phyloP scores from a whole-genome alignment of 2,113 vertebrate species.

The Gambusia holbrooki region DNA sequence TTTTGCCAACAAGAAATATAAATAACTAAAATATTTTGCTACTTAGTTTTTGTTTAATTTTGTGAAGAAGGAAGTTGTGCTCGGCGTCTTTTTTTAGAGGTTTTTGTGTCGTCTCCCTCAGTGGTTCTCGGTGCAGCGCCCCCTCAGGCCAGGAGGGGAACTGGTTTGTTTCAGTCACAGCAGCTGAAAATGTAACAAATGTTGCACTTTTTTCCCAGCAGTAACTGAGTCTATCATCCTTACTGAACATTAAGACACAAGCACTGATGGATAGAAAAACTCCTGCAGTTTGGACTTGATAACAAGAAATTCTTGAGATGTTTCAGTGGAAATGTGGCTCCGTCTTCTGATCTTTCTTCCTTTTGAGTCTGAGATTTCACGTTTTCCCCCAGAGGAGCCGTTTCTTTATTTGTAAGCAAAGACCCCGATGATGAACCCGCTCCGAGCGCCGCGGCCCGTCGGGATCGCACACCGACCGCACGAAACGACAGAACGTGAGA shows the following conservation, averaged over 20 bases:
- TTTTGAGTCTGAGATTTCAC: constrained; percentile 13
- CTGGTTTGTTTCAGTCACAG: too few species aligned
- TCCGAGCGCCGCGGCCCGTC: constrained; percentile 50
- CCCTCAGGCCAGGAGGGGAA: too few species aligned
- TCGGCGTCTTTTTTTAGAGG: too few species aligned
- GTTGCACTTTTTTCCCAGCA: too few species aligned
- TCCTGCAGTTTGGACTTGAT: not conserved
- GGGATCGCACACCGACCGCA: constrained; percentile 45
- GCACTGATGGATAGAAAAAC: too few species aligned
- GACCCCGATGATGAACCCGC: constrained; percentile 63
- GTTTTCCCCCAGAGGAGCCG: constrained; percentile 45
- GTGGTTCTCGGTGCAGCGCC: too few species aligned
- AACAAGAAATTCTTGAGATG: not conserved
- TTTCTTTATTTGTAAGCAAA: constrained; percentile 48
- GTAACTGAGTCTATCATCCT: not conserved
- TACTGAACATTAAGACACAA: not conserved
- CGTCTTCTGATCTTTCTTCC: not conserved
- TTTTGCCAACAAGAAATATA: too few species aligned
- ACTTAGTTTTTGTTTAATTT: too few species aligned
- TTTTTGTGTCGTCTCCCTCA: too few species aligned
- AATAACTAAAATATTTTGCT: too few species aligned
- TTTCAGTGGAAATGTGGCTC: not conserved
- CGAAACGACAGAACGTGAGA: constrained; percentile 36
- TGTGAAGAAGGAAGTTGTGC: too few species aligned
- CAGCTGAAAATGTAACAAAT: too few species aligned